Percentiles rank a stretch among this genome's conserved stretches.
phyloP scores from a whole-genome alignment of 2,888 invertebrate species.

The Zelleria hepariella region DNA sequence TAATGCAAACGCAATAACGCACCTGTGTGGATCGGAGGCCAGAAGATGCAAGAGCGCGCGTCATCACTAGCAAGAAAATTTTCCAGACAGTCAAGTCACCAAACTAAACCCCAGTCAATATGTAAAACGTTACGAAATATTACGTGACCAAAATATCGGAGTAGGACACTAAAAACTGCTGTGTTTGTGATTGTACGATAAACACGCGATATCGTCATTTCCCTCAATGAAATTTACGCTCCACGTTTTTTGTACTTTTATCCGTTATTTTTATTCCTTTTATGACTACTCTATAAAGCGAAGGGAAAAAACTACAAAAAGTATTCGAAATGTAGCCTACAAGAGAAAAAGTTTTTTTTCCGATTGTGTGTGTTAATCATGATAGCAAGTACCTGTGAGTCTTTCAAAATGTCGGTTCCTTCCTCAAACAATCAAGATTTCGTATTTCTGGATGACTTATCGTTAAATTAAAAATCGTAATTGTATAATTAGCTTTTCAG shows the following conservation, averaged over 20 bases:
- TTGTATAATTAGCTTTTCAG: no score
- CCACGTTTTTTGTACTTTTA: not conserved
- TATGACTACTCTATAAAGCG: no score
- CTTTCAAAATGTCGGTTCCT: no score
- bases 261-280: not conserved
- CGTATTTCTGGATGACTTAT: no score
- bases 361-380: no score
- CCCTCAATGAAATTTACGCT: conserved; percentile 36
- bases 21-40: not conserved
- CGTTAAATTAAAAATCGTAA: no score
- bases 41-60: not conserved
- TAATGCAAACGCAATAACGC: not conserved
- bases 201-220: conserved; percentile 47
- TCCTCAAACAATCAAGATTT: no score
- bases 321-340: no score
- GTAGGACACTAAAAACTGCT: conserved; percentile 14
- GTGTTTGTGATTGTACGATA: conserved; percentile 31
- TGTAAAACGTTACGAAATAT: conserved; percentile 28
- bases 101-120: not conserved
- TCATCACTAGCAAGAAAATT: not conserved
- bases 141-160: conserved; percentile 38
- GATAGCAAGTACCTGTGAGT: no score
- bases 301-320: no score
- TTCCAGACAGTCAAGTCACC: not conserved
- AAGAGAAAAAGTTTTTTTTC: no score